Conservation (phyloP, 2,888 invertebrate genomes). For the Odontothrips loti region DNA sequence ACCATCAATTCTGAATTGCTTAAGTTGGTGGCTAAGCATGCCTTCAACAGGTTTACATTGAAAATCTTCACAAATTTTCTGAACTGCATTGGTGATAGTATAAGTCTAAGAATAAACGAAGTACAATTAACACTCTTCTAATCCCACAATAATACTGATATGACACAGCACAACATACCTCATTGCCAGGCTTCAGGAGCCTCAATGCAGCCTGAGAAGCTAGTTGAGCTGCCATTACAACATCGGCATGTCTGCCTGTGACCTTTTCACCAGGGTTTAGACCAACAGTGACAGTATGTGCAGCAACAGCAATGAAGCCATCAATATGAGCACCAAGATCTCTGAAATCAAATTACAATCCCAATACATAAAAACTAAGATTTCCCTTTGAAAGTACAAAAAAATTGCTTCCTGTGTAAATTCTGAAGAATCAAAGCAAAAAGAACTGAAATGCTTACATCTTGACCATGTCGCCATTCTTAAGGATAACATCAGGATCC, state of each 20-base stretch:
- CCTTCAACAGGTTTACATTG: slow-evolving; percentile 98
- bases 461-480: slow-evolving; percentile 93
- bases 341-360: slow-evolving; percentile 56
- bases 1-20: slow-evolving; percentile 95
- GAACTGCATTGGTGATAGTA: slow-evolving; percentile 84
- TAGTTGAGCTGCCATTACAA: slow-evolving; percentile 88
- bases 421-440: not conserved
- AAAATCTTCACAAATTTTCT: slow-evolving; percentile 86
- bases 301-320: slow-evolving; percentile 97
- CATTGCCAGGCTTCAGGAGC: slow-evolving; percentile 84
- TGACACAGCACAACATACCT: slow-evolving; percentile 52
- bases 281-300: slow-evolving; percentile 90
- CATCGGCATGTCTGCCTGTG: slow-evolving; percentile 89
- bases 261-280: slow-evolving; percentile 68
- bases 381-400: slow-evolving; percentile 31
- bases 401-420: slow-evolving; percentile 35
- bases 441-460: slow-evolving; percentile 63
- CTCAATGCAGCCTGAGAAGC: slow-evolving; percentile 94
- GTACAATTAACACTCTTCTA: slow-evolving; percentile 29
- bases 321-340: slow-evolving; percentile 98
- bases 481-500: slow-evolving; percentile 80
- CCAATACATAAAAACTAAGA: slow-evolving; percentile 31
- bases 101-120: slow-evolving; percentile 62
- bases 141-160: slow-evolving; percentile 38
- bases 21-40: slow-evolving; percentile 91